Conservation (phyloP, 2,888 invertebrate species). For the Drosophila imparisetae region DNA sequence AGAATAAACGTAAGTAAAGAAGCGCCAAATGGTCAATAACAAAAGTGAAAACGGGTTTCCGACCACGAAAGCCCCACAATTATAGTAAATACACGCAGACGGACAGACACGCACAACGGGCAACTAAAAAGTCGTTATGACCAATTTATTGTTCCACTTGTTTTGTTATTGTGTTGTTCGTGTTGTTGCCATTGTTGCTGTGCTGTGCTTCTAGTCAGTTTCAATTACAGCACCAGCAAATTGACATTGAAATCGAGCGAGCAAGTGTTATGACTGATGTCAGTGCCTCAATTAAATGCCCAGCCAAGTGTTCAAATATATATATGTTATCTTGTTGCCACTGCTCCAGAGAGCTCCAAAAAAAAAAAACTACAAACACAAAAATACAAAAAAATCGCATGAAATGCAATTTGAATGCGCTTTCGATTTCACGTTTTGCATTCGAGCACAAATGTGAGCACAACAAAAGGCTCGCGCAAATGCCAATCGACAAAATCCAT, state of each 20-base stretch:
- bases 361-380: not conserved
- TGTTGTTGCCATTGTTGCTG: not conserved
- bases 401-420: conserved; percentile 49
- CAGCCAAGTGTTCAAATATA: conserved; percentile 36
- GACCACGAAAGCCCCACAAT: conserved; percentile 9
- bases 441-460: conserved; percentile 33
- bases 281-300: conserved; percentile 42
- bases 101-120: not conserved
- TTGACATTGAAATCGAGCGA: conserved; percentile 69
- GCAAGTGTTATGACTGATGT: conserved; percentile 29
- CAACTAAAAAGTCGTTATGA: conserved; percentile 48
- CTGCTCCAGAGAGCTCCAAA: not conserved
- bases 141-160: conserved; percentile 54
- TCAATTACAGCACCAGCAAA: conserved; percentile 66
- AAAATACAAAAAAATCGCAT: not conserved
- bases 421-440: conserved; percentile 53
- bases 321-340: conserved; percentile 25
- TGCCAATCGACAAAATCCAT: conserved; percentile 63
- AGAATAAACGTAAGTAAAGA: conserved; percentile 66
- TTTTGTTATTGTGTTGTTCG: not conserved
- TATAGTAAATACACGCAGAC: conserved; percentile 1
- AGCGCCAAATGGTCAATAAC: conserved; percentile 75
- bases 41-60: conserved; percentile 77
- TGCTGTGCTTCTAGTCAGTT: conserved; percentile 4
- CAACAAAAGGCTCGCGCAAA: conserved; percentile 47